Base-by-base conservation (phyloP, 1,140 invertebrate species). In the Propsilocerus akamusi region DNA sequence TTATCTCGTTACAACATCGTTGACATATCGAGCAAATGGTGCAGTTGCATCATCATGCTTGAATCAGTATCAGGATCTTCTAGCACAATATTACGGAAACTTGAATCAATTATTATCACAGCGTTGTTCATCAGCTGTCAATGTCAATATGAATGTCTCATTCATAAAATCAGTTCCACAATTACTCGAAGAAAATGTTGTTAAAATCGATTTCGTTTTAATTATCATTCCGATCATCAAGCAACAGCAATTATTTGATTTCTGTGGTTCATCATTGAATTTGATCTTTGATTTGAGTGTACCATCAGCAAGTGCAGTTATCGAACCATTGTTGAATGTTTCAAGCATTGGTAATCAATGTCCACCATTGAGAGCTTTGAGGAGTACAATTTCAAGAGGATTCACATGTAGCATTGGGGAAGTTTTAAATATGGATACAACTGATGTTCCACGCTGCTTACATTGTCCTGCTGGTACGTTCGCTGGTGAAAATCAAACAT, bases 401-500 rank as follows among this genome's bases (percentile, higher is more conserved):
- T 97, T 97, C 59, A 88, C 86, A 25, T 97, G 93, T 57, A 87
- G 81, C 55, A 77, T 86, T 50, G 93, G 93, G 8, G 91, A 97
- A 73, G 87, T 96, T 8, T 64, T 97, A 2, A 92, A 94, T 62
- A 88, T 86, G 77, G 84, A 87, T 56, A 87, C 85, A 11, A 85
- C 81, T 56, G 83, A 87, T 60, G 88, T 96, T 41, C 92, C 93
- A 2, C 76, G 91, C 68, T 97, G 93, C 70, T 72, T 95, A 47
- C 86, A 93, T 58, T 98, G 94, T 65, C 92, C 94, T 14, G 88
- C 90, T 56, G 94, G 94, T 57, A 94, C 91, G 0, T 95, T 81
- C 61, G 91, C 90, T 48, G 83, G 81, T 20, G 81, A 86, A 57
- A 86, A 89, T 54, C 84, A 87, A 62, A 83, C 86, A 53, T 70